Conservation (phyloP, 2,113 vertebrate genomes). For the Alethe castanea region DNA sequence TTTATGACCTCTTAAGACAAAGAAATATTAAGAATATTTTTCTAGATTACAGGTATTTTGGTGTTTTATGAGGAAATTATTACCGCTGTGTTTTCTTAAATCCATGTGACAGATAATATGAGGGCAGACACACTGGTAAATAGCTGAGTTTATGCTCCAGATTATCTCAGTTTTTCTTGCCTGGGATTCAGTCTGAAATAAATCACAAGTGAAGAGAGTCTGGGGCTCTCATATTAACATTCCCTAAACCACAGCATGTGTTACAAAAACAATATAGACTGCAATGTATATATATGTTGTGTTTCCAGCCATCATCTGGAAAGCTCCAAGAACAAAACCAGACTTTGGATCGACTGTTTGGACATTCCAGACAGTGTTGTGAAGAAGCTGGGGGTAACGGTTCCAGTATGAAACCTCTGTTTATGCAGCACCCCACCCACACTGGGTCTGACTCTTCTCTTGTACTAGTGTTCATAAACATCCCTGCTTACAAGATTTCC, state of each 20-base stretch:
- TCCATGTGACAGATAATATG: not conserved
- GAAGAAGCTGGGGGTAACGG: not conserved
- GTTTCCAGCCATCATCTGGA: not conserved
- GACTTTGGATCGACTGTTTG: not conserved
- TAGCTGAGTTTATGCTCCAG: not conserved
- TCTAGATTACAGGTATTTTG: conserved; percentile 17
- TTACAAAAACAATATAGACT: not conserved
- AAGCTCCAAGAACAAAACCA: not conserved
- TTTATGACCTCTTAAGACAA: not conserved
- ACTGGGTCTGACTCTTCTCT: not conserved
- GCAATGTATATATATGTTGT: not conserved
- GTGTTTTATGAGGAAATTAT: conserved; percentile 14
- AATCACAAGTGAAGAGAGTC: not conserved
- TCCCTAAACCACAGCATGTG: not conserved
- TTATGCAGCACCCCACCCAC: not conserved
- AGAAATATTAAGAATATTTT: conserved; percentile 25
- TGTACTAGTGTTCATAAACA: not conserved
- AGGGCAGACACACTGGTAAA: not conserved
- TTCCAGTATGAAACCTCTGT: not conserved
- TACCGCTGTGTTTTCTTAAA: not conserved
- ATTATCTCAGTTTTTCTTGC: not conserved
- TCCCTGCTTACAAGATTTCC: not conserved
- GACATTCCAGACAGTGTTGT: not conserved
- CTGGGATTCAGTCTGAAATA: not conserved
- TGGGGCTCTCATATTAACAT: not conserved